Evolutionary conservation across 92 coral and sea anemone species (phyloP), one percentile per base, ranked within the genome.

Genomic region (Montipora capitata): DNA sequence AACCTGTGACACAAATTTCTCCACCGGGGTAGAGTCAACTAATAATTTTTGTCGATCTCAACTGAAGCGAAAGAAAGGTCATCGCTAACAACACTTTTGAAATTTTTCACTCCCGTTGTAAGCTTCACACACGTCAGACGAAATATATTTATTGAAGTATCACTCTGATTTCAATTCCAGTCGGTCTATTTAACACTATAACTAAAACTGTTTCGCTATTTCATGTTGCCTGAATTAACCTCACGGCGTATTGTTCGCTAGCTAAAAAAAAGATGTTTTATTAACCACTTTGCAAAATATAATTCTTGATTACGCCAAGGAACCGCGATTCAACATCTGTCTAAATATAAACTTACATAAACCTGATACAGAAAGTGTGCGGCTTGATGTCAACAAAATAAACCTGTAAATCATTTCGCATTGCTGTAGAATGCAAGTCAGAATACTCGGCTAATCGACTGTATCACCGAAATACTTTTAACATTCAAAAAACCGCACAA

Each of bases 331-430:
- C 52, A 18, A 20, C 40, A 16, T 67, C 7, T 67, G 72, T 67
- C 72, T 67, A 67, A 67, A 20, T 67, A 35, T 20, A 67, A 67
- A 67, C 72, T 20, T 0, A 20, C 72, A 38, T 67, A 67, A 67
- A 27, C 42, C 72, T 67, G 72, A 67, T 67, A 10, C 72, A 67
- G 72, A 67, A 5, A 27, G 10, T 16, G 9, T 67, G 52, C 52
- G 52, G 52, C 52, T 48, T 48, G 10, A 67, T 67, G 72, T 67
- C 72, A 67, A 67, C 72, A 67, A 67, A 67, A 67, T 3, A 48
- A 48, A 48, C 52, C 52, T 48, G 52, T 48, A 48, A 48, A 48
- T 48, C 52, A 48, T 48, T 48, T 48, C 52, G 52, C 52, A 48
- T 48, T 48, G 52, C 72, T 67, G 72, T 27, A 67, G 4, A n/a